Evolutionary conservation across 2,888 invertebrate genomes (phyloP).

Genomic region (Sphinx pinastri): DNA sequence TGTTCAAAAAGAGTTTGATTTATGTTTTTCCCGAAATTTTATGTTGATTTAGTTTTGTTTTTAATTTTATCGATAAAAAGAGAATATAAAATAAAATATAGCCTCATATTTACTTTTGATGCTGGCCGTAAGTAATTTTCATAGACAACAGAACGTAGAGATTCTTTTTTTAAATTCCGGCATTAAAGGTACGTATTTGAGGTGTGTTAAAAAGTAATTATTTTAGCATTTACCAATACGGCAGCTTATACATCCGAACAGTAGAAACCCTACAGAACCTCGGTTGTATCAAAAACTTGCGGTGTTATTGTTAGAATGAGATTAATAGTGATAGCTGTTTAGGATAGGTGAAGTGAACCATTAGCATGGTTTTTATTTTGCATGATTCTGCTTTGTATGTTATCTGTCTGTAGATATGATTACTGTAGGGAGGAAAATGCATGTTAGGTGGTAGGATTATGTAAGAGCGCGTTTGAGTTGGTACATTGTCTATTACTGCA

Average conservation of each 20-base stretch:
- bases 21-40: slow-evolving; percentile 39
- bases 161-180: slow-evolving; percentile 38
- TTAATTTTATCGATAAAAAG: slow-evolving; percentile 51
- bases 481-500: too few relatives aligned
- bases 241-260: slow-evolving; percentile 69
- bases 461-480: too few relatives aligned
- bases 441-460: not conserved
- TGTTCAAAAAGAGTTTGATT: slow-evolving; percentile 37
- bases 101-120: slow-evolving; percentile 74
- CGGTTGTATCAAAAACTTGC: slow-evolving; percentile 46
- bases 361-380: slow-evolving; percentile 20
- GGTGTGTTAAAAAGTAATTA: slow-evolving; percentile 63
- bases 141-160: not conserved
- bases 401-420: not conserved
- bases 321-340: slow-evolving; percentile 30
- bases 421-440: not conserved
- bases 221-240: slow-evolving; percentile 83
- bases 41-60: slow-evolving; percentile 45
- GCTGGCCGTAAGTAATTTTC: slow-evolving; percentile 46
- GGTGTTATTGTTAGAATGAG: slow-evolving; percentile 7
- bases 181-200: slow-evolving; percentile 71
- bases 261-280: slow-evolving; percentile 59
- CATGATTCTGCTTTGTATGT: slow-evolving; percentile 24
- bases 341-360: slow-evolving; percentile 28
- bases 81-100: slow-evolving; percentile 44